These are phyloP conservation scores for Pseudochirops corinnae DNA, from an alignment of 2,797 vertebrate species.

Conservation along the genomic window DNA sequence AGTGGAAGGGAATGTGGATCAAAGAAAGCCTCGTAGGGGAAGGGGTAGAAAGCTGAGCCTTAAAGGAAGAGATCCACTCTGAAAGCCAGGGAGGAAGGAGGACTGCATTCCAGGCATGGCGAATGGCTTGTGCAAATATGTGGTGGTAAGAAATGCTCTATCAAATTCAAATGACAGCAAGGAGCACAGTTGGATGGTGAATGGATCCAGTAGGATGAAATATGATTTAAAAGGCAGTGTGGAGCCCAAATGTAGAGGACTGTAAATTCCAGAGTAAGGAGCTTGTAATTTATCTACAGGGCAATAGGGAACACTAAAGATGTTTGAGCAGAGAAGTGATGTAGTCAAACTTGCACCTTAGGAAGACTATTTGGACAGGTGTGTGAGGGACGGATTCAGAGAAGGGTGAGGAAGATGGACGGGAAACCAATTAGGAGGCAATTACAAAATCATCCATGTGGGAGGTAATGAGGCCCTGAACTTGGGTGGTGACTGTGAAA, in stretches of 20 bases:
- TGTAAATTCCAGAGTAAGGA: neutral
- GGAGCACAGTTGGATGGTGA: neutral
- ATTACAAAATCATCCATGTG: neutral
- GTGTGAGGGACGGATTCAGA: neutral
- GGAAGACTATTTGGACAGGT: neutral
- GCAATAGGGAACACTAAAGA: neutral
- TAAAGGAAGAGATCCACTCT: neutral
- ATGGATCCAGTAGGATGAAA: neutral
- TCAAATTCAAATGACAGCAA: neutral
- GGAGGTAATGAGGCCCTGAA: neutral
- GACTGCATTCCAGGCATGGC: neutral
- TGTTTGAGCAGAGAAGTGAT: neutral
- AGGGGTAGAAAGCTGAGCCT: neutral
- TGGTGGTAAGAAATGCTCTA: neutral
- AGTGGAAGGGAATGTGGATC: neutral
- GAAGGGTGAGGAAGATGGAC: neutral
- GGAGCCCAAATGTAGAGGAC: neutral
- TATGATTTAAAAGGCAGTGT: neutral
- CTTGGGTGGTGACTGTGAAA: neutral
- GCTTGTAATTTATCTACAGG: neutral
- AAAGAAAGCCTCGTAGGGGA: neutral
- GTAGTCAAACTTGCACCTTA: neutral
- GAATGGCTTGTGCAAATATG: neutral
- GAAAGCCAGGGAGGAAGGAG: neutral
- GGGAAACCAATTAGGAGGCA: neutral